Base-by-base conservation (phyloP, 2,113 vertebrate species). In the Lethenteron reissneri region DNA sequence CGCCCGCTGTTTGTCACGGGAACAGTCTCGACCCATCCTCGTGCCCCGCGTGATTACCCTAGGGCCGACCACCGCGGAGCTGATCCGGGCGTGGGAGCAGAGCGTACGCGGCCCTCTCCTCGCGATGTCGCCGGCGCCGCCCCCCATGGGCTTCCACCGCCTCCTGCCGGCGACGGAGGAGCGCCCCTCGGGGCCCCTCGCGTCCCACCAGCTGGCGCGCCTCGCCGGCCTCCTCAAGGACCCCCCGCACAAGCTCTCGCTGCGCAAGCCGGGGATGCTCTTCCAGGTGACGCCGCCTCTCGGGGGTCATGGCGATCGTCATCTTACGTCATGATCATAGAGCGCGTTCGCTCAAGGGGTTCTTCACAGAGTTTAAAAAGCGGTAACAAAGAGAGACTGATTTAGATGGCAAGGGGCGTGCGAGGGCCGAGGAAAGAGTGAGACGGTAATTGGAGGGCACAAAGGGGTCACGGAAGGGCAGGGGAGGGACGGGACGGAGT, bases 141-240 rank as follows among this genome's bases (percentile, higher is more conserved):
- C 56, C 15, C n/a, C 71, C 59, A 69, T 59, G 70, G 56, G 70
- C 59, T 74, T 74, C 73, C 58, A 41, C 4, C 1, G 4, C 56
- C 11, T 14, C 12, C 15, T 77, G 25, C 17, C 75, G 11, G 75
- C 77, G 62, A 80, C 83, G 1, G 69, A 71, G n/a, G 57, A 75
- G 56, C 0, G 56, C 14, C 1, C 56, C 0, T 1, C 2, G 3
- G 75, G 73, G 58, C 73, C 71, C 3, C 17, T 71, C 71, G 74
- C 59, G 56, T 71, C 71, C 21, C 13, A n/a, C 7, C 74, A 79
- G 57, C 76, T 77, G 1, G 76, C 76, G 58, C 78, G 75, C 58
- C 71, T 74, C 71, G 75, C 76, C 9, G 77, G 75, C 11, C 75
- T 81, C 12, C 74, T 80, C 71, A 78, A 80, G 58, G 81, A 80